Evolutionary conservation across 2,888 invertebrate genomes (phyloP).

Genomic region (Acanthacorydalis orientalis): DNA sequence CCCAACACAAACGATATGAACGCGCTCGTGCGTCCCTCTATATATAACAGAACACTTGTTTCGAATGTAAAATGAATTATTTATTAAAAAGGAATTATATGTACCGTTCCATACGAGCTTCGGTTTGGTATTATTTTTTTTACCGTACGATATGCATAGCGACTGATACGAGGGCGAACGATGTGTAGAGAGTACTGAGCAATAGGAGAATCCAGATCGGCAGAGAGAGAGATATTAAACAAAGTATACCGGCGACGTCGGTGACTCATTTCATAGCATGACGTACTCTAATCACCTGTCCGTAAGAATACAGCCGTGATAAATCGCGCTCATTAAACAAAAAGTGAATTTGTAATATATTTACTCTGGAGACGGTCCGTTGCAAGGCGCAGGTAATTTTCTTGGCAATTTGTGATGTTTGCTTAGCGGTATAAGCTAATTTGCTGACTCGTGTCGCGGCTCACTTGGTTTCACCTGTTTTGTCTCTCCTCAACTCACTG

Average conservation of each 20-base stretch:
- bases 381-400: constrained; percentile 24
- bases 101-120: not conserved
- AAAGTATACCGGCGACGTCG: too few species aligned
- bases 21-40: too few species aligned
- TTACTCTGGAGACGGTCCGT: not conserved
- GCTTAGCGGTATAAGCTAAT: constrained; percentile 19
- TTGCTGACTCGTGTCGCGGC: constrained; percentile 14
- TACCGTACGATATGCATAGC: not conserved
- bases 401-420: constrained; percentile 26
- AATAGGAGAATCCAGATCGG: too few species aligned
- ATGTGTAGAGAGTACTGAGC: too few species aligned
- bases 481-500: not conserved
- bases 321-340: not conserved
- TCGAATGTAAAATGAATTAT: constrained; percentile 1
- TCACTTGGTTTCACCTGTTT: not conserved
- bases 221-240: too few species aligned
- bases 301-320: not conserved
- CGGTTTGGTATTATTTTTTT: not conserved
- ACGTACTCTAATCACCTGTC: not conserved
- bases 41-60: not conserved
- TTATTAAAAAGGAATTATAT: constrained; percentile 2
- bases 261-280: too few species aligned
- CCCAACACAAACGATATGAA: too few species aligned
- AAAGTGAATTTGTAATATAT: not conserved
- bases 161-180: too few species aligned